These are phyloP conservation scores for Macrosteles quadrilineatus DNA, from an alignment of 1,140 invertebrate genomes.

Conservation along the genomic window DNA sequence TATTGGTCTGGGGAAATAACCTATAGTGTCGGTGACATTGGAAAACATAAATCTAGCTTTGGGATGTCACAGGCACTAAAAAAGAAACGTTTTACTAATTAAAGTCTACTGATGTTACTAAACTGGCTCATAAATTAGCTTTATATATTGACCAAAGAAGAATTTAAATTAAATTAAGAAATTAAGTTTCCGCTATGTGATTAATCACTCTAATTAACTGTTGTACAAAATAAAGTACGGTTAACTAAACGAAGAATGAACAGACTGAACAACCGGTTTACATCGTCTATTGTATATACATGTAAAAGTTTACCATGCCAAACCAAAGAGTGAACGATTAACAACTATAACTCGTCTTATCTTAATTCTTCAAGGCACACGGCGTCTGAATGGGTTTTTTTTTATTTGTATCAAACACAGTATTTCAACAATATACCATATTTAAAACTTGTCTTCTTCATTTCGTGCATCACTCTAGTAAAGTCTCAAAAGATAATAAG, in stretches of 20 bases:
- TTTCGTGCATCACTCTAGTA: neutral
- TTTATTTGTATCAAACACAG: neutral
- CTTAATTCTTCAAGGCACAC: conserved; percentile 10
- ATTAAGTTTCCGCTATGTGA: neutral
- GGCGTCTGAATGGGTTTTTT: neutral
- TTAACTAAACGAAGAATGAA: too few species aligned
- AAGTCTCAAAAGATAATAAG: neutral
- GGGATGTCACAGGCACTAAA: neutral
- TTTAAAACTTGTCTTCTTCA: neutral
- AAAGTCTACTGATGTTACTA: neutral
- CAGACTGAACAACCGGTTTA: too few species aligned
- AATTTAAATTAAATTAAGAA: neutral
- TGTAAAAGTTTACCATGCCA: too few species aligned
- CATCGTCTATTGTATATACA: too few species aligned
- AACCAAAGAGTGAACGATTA: too few species aligned
- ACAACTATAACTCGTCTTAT: neutral
- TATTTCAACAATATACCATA: too few species aligned
- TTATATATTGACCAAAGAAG: neutral
- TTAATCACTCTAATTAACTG: neutral
- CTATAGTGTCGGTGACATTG: neutral
- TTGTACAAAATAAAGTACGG: neutral
- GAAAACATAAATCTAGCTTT: conserved; percentile 20
- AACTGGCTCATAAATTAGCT: neutral
- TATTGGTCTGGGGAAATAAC: neutral
- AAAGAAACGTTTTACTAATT: neutral